These are phyloP conservation scores for Orcinus orca DNA, from an alignment of 2,113 vertebrate species.

Conservation along the genomic window DNA sequence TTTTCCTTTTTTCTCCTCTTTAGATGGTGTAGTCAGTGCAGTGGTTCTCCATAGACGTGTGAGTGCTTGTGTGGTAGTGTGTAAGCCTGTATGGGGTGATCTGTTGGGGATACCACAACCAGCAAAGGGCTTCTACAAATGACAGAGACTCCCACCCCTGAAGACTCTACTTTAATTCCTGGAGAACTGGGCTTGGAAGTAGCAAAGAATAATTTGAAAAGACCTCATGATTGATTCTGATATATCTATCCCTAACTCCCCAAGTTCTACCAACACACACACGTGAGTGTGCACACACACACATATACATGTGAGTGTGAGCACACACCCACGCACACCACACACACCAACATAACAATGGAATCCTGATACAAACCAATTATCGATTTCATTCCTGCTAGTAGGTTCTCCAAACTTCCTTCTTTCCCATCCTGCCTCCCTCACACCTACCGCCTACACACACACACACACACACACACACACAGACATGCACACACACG, in stretches of 20 bases:
- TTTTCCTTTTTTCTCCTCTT: not conserved
- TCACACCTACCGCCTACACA: no score
- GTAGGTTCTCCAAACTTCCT: not conserved
- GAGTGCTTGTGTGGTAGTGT: not conserved
- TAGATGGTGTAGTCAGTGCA: not conserved
- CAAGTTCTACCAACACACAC: not conserved
- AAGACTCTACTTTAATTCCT: not conserved
- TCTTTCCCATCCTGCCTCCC: not conserved
- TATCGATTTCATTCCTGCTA: not conserved
- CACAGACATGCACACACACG: no score
- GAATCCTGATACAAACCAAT: not conserved
- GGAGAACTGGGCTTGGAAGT: not conserved
- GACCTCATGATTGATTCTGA: not conserved
- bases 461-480: no score
- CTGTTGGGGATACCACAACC: not conserved
- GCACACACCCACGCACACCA: not conserved
- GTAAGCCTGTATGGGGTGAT: not conserved
- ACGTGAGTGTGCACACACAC: not conserved
- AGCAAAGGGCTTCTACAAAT: not conserved
- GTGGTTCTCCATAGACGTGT: not conserved
- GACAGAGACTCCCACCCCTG: rapidly evolving
- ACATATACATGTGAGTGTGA: not conserved
- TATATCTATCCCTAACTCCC: not conserved
- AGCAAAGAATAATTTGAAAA: not conserved
- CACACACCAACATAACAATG: not conserved